Percentiles rank a stretch among this genome's conserved stretches.
Evolutionary conservation across 2,888 invertebrate genomes (phyloP).

Genomic region (Meganola albula): DNA sequence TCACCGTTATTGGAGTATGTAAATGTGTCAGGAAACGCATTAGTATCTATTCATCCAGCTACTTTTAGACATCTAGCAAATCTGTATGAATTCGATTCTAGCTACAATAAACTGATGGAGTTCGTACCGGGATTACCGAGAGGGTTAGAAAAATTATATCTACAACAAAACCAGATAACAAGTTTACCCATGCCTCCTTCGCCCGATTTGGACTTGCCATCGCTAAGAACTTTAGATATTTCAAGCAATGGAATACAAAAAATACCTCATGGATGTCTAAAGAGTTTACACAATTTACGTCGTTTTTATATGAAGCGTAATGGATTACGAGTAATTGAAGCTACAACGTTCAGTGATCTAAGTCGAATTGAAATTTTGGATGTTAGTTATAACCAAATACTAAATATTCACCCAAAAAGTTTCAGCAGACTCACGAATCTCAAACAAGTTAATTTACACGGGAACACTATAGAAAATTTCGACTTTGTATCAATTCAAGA

Average conservation of each 20-base stretch:
- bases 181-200: constrained; percentile 80
- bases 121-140: constrained; percentile 87
- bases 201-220: constrained; percentile 83
- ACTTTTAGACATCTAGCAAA: constrained; percentile 86
- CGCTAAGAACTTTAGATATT: constrained; percentile 84
- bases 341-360: constrained; percentile 83
- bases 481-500: constrained; percentile 83
- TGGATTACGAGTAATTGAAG: constrained; percentile 82
- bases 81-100: constrained; percentile 87
- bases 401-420: constrained; percentile 80
- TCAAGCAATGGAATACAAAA: constrained; percentile 85
- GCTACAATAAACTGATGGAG: constrained; percentile 83
- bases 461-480: constrained; percentile 85
- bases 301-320: constrained; percentile 86
- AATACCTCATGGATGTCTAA: constrained; percentile 81
- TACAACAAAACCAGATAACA: constrained; percentile 84
- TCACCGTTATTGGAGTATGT: constrained; percentile 86
- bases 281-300: constrained; percentile 81
- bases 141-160: constrained; percentile 85
- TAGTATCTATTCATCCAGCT: constrained; percentile 83
- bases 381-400: constrained; percentile 84
- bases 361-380: constrained; percentile 84
- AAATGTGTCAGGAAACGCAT: constrained; percentile 86
- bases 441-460: constrained; percentile 84
- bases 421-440: constrained; percentile 80